Base-by-base conservation (phyloP, 1,140 invertebrate species). In the Goniozus legneri region DNA sequence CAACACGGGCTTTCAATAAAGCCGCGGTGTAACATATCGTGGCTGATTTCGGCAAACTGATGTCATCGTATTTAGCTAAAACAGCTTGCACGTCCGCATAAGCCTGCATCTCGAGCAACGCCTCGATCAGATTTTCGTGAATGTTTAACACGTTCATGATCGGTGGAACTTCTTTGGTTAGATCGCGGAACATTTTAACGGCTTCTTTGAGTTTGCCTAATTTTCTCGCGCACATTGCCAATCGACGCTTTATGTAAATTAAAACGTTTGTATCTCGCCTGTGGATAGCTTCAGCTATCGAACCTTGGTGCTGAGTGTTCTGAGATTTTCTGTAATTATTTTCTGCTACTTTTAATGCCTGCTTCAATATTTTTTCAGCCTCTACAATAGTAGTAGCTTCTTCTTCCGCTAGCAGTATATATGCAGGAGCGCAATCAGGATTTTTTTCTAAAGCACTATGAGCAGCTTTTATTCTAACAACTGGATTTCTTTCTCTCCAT, bases 1-100 rank as follows among this genome's bases (percentile, higher is more conserved):
- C 94, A 38, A 87, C 77, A 62, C 95, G 83, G 0, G 93, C 92
- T 78, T 97, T 97, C 7, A 98, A 77, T 45, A 98, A 71, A 14
- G 96, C 96, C 21, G 92, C 89, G 47, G 96, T 98, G 71, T 97
- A 98, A 76, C 92, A 95, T 57, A 98, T 93, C n/a, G 92, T 89
- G 8, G 95, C 95, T 44, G 94, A 97, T 72, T 96, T 96, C 18
- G 95, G 95, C 60, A 96, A 77, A 64, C 86, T 92, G 48, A 95
- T 94, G 71, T 98, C 96, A 76, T 98, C 96, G 74, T 97, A 97
- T 75, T 96, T 94, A 10, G 95, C 92, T 56, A 98, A 74, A 27
- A 98, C 91, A 32, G 94, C 92, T 77, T 98, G 92, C 21, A 92
- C 93, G 78, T 98, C 96, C 16, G 95, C 92, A 75, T 97, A 98